Conservation (phyloP, 92 coral and sea anemone genomes). For the Porites evermanni region DNA sequence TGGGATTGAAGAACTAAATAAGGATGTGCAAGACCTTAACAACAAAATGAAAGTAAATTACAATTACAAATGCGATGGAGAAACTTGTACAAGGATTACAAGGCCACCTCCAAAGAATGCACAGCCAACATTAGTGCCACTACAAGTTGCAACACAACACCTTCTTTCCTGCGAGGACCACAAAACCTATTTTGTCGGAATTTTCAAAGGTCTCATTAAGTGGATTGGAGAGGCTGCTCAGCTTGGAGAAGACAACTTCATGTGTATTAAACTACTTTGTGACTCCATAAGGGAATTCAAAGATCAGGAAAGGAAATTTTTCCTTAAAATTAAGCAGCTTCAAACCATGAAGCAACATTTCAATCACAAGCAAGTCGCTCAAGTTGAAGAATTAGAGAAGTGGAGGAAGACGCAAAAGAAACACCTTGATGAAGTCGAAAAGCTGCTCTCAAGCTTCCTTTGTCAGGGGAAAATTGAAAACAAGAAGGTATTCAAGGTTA, state of each 20-base stretch:
- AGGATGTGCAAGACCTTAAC: conserved; percentile 35
- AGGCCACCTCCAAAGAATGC: background rate
- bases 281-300: conserved; percentile 74
- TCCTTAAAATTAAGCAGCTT: conserved; percentile 53
- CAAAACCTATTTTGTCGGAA: conserved; percentile 52
- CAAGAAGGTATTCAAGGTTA: background rate
- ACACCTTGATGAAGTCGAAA: conserved; percentile 84
- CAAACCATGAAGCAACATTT: conserved; percentile 40
- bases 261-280: conserved; percentile 72
- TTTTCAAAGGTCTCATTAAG: conserved; percentile 67
- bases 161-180: conserved; percentile 67
- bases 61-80: conserved; percentile 5
- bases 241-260: conserved; percentile 74
- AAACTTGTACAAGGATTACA: background rate
- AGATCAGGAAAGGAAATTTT: conserved; percentile 68
- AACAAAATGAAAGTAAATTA: background rate
- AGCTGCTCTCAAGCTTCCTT: conserved; percentile 70
- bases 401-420: conserved; percentile 72
- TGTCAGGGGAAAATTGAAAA: conserved; percentile 33
- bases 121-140: conserved; percentile 1
- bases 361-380: conserved; percentile 49
- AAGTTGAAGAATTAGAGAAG: conserved; percentile 56
- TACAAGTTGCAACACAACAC: conserved; percentile 45
- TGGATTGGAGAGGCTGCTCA: conserved; percentile 82
- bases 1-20: conserved; percentile 68